Evolutionary conservation across 2,113 vertebrate species (phyloP).

Genomic region (Ceyx margarethae): DNA sequence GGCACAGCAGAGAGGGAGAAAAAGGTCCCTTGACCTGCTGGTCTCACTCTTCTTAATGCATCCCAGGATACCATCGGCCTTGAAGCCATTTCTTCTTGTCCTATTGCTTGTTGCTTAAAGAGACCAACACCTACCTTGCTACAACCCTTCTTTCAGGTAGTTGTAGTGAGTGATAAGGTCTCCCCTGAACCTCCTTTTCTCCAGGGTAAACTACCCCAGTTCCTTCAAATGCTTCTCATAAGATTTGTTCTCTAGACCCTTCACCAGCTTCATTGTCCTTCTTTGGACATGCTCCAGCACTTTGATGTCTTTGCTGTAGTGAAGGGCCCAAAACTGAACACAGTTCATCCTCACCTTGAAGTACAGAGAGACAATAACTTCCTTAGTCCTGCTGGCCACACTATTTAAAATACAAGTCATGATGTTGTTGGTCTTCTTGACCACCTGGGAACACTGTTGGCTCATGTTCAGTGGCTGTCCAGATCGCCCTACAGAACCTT

Average conservation of each 20-base stretch:
- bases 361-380: neutral
- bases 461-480: too few species aligned
- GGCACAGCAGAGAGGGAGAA: too few species aligned
- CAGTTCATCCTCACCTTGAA: neutral
- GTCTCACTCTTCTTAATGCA: too few species aligned
- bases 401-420: too few species aligned
- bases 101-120: too few species aligned
- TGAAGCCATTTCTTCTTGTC: too few species aligned
- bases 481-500: too few species aligned
- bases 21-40: too few species aligned
- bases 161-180: neutral
- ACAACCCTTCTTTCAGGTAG: too few species aligned
- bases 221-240: neutral
- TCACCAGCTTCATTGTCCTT: neutral
- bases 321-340: neutral
- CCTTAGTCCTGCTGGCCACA: neutral
- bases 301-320: too few species aligned
- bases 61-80: too few species aligned
- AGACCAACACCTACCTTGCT: too few species aligned
- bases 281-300: neutral
- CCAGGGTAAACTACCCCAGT: neutral
- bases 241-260: neutral
- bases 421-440: neutral
- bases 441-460: neutral
- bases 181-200: neutral